Percentiles rank a stretch among this genome's conserved stretches.
phyloP scores from a whole-genome alignment of 2,797 vertebrate genomes.

The Acestrorhynchus altus region DNA sequence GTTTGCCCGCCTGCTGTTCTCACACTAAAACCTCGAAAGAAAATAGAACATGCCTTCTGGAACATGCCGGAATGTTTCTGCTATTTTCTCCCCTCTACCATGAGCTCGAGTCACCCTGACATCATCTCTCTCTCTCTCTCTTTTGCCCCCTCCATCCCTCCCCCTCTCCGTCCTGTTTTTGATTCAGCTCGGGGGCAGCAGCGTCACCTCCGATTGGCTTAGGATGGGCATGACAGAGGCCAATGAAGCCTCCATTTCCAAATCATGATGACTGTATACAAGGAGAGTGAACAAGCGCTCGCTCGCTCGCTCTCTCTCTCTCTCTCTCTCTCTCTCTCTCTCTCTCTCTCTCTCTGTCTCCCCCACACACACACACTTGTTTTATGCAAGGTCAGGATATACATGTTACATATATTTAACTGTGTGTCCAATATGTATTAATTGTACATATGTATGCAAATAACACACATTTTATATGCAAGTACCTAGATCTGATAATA shows the following conservation, averaged over 20 bases:
- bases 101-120: conserved; percentile 14
- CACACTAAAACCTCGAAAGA: conserved; percentile 5
- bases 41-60: conserved; percentile 8
- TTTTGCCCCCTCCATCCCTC: not conserved
- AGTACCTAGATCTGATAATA: no score
- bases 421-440: no score
- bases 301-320: not conserved
- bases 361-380: not conserved
- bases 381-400: no score
- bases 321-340: not conserved
- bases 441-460: no score
- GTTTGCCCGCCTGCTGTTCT: not conserved
- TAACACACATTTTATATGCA: no score
- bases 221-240: conserved; percentile 15
- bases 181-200: conserved; percentile 24
- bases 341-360: not conserved
- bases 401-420: no score
- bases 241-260: conserved; percentile 37
- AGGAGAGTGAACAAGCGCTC: not conserved
- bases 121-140: conserved; percentile 1
- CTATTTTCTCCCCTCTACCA: not conserved
- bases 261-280: conserved; percentile 13
- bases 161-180: conserved; percentile 8
- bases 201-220: conserved; percentile 32
- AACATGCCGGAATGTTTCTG: conserved; percentile 18